phyloP scores from a whole-genome alignment of 2,888 invertebrate species.

The Acleris cristana region DNA sequence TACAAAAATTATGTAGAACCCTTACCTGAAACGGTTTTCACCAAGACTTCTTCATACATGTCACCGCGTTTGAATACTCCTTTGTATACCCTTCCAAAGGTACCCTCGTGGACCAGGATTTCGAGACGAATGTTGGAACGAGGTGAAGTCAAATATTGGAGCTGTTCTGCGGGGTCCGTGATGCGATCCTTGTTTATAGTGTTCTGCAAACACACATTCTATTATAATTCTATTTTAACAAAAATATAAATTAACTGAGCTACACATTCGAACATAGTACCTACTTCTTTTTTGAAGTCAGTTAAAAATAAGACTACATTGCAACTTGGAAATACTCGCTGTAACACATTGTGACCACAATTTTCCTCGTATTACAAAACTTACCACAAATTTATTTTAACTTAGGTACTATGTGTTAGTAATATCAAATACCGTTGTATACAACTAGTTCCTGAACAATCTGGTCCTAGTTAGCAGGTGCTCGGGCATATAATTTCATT shows the following conservation, averaged over 20 bases:
- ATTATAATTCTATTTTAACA: constrained; percentile 1
- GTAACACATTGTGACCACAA: no score
- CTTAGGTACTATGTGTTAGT: no score
- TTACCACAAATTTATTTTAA: no score
- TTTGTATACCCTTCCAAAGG: constrained; percentile 93
- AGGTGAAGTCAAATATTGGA: constrained; percentile 84
- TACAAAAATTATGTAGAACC: background rate
- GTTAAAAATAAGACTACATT: no score
- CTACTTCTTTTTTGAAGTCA: no score
- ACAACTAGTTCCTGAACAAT: background rate
- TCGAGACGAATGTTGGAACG: constrained; percentile 85
- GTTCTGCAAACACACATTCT: constrained; percentile 55
- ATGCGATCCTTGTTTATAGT: constrained; percentile 72
- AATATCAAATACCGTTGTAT: no score
- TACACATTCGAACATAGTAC: no score
- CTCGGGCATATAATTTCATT: constrained; percentile 57
- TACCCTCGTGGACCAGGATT: constrained; percentile 89
- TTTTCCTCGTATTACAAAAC: no score
- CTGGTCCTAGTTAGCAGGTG: constrained; percentile 47
- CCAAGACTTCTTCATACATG: constrained; percentile 89
- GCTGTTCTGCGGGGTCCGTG: constrained; percentile 85
- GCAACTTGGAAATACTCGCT: no score
- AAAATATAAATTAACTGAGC: no score
- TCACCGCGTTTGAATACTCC: constrained; percentile 87
- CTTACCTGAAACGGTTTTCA: constrained; percentile 94